A percentile compares a stretch with the other conserved stretches of the same genome.
These are phyloP conservation scores for Orthosia gracilis DNA, from an alignment of 2,888 invertebrate genomes.

Conservation along the genomic window DNA sequence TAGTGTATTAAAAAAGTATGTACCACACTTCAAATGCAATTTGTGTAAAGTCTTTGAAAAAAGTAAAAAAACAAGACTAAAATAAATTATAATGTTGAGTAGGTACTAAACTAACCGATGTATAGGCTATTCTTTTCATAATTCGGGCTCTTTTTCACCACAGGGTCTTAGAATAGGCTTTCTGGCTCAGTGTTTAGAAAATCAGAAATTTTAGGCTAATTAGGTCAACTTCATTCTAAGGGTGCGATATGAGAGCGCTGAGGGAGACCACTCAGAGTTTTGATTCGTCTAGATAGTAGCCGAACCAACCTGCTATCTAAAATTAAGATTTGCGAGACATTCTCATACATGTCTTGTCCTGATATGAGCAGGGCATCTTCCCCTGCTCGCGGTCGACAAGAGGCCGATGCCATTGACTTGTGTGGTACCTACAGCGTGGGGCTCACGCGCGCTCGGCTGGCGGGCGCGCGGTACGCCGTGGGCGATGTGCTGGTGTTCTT, in stretches of 20 bases:
- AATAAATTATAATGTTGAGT: no score
- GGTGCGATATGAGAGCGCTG: neutral
- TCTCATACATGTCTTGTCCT: neutral
- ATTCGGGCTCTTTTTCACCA: no score
- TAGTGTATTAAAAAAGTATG: neutral
- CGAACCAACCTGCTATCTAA: neutral
- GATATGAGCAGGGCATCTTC: no score
- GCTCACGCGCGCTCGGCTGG: slow-evolving; percentile 95
- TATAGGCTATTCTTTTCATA: no score
- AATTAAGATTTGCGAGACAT: neutral
- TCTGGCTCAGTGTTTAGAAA: no score
- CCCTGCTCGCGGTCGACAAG: neutral
- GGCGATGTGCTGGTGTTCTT: slow-evolving; percentile 96
- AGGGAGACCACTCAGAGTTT: neutral
- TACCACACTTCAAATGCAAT: no score
- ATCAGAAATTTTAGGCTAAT: no score
- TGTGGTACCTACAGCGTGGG: slow-evolving; percentile 67
- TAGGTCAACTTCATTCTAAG: no score
- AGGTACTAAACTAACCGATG: no score
- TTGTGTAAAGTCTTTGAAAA: no score
- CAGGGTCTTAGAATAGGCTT: no score
- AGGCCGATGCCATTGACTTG: slow-evolving; percentile 33
- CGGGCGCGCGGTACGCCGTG: slow-evolving; percentile 95
- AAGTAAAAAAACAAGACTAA: no score
- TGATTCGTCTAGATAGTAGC: neutral